Conservation (phyloP, 2,113 vertebrate species). For the Telmatochromis sp. region DNA sequence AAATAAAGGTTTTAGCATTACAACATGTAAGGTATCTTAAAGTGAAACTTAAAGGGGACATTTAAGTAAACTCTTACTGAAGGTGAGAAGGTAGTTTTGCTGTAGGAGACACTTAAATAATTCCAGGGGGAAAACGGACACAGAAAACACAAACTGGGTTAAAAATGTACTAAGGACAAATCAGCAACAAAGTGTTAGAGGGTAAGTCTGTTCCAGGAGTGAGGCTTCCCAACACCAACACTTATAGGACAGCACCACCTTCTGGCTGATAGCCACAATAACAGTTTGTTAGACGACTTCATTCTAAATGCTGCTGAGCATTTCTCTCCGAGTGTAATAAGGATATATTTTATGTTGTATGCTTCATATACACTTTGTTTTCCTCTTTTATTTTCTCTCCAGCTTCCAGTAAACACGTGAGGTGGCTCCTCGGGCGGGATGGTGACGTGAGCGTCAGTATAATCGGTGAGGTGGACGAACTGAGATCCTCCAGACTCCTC, state of each 20-base stretch:
- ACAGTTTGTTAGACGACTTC: neutral
- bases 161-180: neutral
- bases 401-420: slow-evolving; percentile 68
- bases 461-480: slow-evolving; percentile 65
- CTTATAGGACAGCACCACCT: slow-evolving; percentile 52
- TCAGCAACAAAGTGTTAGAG: neutral
- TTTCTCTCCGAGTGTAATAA: neutral
- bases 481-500: slow-evolving; percentile 62
- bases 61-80: neutral
- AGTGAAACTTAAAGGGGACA: neutral
- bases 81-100: neutral
- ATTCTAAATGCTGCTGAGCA: neutral
- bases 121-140: neutral
- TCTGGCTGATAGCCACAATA: slow-evolving; percentile 27
- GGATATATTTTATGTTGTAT: neutral
- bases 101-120: neutral
- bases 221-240: neutral
- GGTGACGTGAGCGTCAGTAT: slow-evolving; percentile 69
- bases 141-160: neutral
- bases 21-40: neutral
- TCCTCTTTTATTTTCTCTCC: neutral
- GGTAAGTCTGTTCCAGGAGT: neutral
- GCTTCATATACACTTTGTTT: neutral
- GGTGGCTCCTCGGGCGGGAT: slow-evolving; percentile 70
- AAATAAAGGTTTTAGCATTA: neutral